Conservation (phyloP, 2,888 invertebrate genomes). For the Siphlonurus alternatus region DNA sequence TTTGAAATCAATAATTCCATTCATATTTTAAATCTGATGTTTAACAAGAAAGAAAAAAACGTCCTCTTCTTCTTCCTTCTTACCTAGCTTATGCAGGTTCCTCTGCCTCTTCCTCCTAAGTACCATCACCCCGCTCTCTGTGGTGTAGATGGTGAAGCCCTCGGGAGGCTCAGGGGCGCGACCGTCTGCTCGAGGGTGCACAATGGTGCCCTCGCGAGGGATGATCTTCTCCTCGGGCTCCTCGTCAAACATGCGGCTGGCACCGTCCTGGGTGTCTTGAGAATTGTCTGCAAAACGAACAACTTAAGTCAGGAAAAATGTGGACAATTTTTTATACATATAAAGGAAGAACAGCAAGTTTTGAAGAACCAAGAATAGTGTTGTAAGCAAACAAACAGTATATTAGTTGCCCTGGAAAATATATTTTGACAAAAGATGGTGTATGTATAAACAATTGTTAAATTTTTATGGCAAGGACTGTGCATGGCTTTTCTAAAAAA, state of each 20-base stretch:
- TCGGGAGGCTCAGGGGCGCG: slow-evolving; percentile 49
- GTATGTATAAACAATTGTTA: too few relatives aligned
- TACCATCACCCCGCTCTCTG: slow-evolving; percentile 64
- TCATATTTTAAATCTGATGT: not conserved
- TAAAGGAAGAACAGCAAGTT: not conserved
- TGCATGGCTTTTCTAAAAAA: too few relatives aligned
- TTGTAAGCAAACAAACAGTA: not conserved
- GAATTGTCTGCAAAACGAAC: slow-evolving; percentile 29
- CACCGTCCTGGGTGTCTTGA: slow-evolving; percentile 34
- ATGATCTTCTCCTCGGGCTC: slow-evolving; percentile 41
- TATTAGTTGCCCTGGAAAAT: too few relatives aligned
- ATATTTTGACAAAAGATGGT: too few relatives aligned
- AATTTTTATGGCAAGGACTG: too few relatives aligned
- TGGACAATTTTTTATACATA: too few relatives aligned
- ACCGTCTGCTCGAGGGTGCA: slow-evolving; percentile 57
- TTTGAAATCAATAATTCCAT: not conserved
- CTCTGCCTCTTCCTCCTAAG: slow-evolving; percentile 68
- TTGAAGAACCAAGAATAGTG: not conserved
- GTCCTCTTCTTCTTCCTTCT: too few relatives aligned
- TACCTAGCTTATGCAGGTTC: slow-evolving; percentile 64
- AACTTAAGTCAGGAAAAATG: too few relatives aligned
- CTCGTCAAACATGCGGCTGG: slow-evolving; percentile 49
- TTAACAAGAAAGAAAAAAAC: too few relatives aligned
- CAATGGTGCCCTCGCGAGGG: slow-evolving; percentile 53
- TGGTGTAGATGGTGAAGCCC: slow-evolving; percentile 61